Conservation (phyloP, 2,113 vertebrate species). For the Cheirogaleus medius region DNA sequence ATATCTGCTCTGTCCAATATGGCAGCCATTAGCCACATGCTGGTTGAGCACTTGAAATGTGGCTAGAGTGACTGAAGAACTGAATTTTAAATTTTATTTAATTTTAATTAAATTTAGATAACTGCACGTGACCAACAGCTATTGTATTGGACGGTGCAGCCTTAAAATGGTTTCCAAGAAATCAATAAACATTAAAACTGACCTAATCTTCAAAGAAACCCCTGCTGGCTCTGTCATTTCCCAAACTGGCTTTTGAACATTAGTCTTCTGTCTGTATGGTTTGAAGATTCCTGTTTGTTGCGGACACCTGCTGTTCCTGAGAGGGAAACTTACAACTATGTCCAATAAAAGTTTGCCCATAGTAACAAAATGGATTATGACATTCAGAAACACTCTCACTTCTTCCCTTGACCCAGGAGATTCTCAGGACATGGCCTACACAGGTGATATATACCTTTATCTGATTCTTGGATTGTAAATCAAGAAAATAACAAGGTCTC, state of each 20-base stretch:
- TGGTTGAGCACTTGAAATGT: background rate
- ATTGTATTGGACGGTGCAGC: background rate
- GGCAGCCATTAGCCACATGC: background rate
- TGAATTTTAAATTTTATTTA: background rate
- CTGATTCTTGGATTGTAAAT: conserved; percentile 25
- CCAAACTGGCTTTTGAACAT: background rate
- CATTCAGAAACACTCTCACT: background rate
- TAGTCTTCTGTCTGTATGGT: background rate
- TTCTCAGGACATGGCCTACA: background rate
- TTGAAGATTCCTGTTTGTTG: background rate
- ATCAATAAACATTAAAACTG: background rate
- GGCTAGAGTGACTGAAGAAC: background rate
- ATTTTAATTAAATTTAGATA: conserved; percentile 17
- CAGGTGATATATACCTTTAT: background rate
- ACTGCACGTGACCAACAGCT: background rate
- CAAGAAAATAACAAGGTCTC: conserved; percentile 42
- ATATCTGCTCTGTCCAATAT: background rate
- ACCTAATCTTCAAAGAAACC: background rate
- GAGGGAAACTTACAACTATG: background rate
- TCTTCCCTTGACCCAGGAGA: background rate
- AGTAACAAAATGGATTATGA: conserved; percentile 27
- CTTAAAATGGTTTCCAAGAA: background rate
- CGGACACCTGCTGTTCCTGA: background rate
- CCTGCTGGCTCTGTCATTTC: background rate
- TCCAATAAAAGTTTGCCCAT: background rate